Base-by-base conservation (phyloP, 2,113 vertebrate species). In the Myanophis thanlyinensis region DNA sequence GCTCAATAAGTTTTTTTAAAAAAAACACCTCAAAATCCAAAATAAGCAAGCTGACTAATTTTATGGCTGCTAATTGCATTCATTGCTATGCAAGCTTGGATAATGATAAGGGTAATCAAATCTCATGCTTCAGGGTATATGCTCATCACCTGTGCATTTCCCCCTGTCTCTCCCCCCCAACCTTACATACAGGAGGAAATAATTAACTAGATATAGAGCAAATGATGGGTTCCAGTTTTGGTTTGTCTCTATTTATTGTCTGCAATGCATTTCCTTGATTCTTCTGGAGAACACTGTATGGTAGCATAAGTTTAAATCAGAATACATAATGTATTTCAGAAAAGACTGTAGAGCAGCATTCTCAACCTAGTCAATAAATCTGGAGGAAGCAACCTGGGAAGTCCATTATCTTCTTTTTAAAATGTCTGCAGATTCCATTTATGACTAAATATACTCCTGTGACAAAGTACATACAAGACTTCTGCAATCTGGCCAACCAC, bases 101-200 rank as follows among this genome's bases (percentile, higher is more conserved):
- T 97, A 97, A 97, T 98, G 97, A 97, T 97, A 97, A 98, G 97
- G 97, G 97, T 98, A 98, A 98, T 98, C 97, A 97, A 97, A 97
- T 98, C 97, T 97, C 97, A 97, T 97, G 98, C 97, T 97, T 97
- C 97, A 96, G 96, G 97, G 97, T 97, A 97, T 97, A 97, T 90
- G 96, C 96, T 97, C 97, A 97, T 98, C 97, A 98, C 97, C 97
- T 94, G 94, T 96, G 96, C 95, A 95, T 49, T 49, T 96, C 87
- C n/a, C n/a, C n/a, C n/a, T n/a, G n/a, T 97, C 95, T 93, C 91
- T 93, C 94, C 96, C 94, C 87, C 20, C 56, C 40, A 40, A 22
- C 40, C 73, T 35, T 73, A 73, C 67, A 91, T 94, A 93, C 85
- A 94, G 94, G 87, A 93, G 91, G 80, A 94, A 94, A 95, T 93